phyloP scores from a whole-genome alignment of 1,140 invertebrate species.

The Aphelenchoides fujianensis region DNA sequence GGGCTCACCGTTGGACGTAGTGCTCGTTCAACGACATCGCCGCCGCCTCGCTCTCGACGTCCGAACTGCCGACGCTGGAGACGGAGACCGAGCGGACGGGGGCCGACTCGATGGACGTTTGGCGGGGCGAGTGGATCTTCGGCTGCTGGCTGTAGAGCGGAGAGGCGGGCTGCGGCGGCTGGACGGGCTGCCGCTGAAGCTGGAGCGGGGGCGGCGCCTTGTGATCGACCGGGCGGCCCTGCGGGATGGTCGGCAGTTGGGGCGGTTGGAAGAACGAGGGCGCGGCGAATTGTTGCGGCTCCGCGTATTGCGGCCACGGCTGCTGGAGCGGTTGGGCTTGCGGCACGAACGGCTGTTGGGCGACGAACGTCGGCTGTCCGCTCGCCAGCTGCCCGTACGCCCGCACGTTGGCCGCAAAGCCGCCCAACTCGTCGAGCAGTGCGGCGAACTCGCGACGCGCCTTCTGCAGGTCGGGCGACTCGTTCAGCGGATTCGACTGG shows the following conservation, averaged over 20 bases:
- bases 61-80: too few relatives aligned
- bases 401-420: conserved; percentile 15
- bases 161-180: background rate
- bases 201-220: too few relatives aligned
- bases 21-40: too few relatives aligned
- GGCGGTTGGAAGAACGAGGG: background rate
- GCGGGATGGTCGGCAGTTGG: background rate
- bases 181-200: too few relatives aligned
- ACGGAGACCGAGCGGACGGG: too few relatives aligned
- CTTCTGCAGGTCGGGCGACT: conserved; percentile 25
- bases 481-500: background rate
- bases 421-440: conserved; percentile 42
- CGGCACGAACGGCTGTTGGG: background rate
- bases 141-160: background rate
- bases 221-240: background rate
- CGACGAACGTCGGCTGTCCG: background rate
- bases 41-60: too few relatives aligned
- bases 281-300: background rate
- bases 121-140: too few relatives aligned
- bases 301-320: background rate
- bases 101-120: too few relatives aligned
- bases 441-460: conserved; percentile 37
- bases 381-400: conserved; percentile 21
- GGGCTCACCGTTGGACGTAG: too few relatives aligned
- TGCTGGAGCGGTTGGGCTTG: background rate